Percentiles rank a stretch among this genome's conserved stretches.
Conservation (phyloP, 2,888 invertebrate species). For the Antheraea assamensis region DNA sequence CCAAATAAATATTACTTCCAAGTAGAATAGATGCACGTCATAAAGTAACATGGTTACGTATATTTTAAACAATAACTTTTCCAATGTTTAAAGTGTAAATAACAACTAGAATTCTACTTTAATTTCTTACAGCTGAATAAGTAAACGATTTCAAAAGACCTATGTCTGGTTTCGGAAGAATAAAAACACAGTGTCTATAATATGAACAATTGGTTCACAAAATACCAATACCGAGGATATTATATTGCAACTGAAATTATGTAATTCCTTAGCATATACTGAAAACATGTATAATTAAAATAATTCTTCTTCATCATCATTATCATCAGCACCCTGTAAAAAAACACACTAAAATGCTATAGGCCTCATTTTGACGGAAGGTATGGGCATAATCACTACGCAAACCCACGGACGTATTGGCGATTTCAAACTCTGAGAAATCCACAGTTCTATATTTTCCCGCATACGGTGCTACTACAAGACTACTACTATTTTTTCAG, state of each 20-base stretch:
- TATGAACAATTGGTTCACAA: not conserved
- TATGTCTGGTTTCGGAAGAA: not conserved
- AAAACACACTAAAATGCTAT: too few species aligned
- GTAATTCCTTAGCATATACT: not conserved
- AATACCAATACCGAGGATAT: not conserved
- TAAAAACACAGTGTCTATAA: not conserved
- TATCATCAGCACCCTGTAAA: too few species aligned
- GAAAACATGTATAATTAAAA: not conserved
- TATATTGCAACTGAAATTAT: not conserved
- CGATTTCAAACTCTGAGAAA: too few species aligned
- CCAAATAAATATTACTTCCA: not conserved
- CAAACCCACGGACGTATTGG: too few species aligned
- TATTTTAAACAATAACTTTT: not conserved
- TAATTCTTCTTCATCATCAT: too few species aligned
- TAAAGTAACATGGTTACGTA: not conserved
- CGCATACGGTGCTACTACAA: too few species aligned
- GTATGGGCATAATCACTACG: too few species aligned
- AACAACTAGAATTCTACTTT: constrained; percentile 5
- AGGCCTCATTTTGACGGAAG: too few species aligned
- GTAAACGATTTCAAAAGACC: not conserved
- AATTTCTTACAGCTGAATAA: constrained; percentile 10
- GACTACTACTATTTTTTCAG: too few species aligned
- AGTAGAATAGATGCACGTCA: not conserved
- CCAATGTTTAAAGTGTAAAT: not conserved
- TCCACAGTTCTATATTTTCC: too few species aligned